Evolutionary conservation across 2,797 vertebrate species (phyloP), one percentile per base, ranked within the genome.

Genomic region (Chromis chromis): DNA sequence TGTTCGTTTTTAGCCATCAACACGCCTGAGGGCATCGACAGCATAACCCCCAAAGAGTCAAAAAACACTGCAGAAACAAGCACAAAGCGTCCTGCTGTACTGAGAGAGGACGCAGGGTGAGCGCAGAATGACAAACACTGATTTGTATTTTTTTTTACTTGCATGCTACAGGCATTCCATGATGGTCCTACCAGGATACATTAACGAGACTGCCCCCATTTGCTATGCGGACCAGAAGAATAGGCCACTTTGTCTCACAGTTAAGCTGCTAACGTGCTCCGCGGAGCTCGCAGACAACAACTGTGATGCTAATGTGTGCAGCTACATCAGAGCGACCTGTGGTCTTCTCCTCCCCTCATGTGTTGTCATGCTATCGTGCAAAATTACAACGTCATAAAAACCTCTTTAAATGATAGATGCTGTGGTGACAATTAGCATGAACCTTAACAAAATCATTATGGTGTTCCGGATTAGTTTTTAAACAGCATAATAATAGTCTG

Each of bases 161-260:
- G 80, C 60, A 75, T 84, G 79, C 83, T 90, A 69, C 77, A 76
- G 88, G 86, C 90, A 88, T 85, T 92, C 72, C 65, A 78, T 48
- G 78, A 84, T 85, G 89, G 73, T 78, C 70, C 74, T 46, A 81
- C 79, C 86, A 82, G 91, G 84, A 92, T 82, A 73, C 84, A 86
- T 89, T 77, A 91, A 88, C 81, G 78, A 86, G 82, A 91, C 89
- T 85, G 79, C 69, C 78, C 74, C 76, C 78, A 63, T 89, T 86
- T 65, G 82, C 83, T 72, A 68, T 21, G 63, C 56, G 59, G 78
- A 46, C 70, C 21, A 55, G 75, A 91, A 93, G 87, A 94, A 93
- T 83, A 76, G 85, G 72, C 44, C 72, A 83, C 89, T 92, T 89
- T 94, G 92, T 92, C 84, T 84, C 64, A 57, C 66, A 48, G 85